A percentile compares a stretch with the other conserved stretches of the same genome.
Conservation (phyloP, 2,797 vertebrate genomes). For the Acridotheres tristis region DNA sequence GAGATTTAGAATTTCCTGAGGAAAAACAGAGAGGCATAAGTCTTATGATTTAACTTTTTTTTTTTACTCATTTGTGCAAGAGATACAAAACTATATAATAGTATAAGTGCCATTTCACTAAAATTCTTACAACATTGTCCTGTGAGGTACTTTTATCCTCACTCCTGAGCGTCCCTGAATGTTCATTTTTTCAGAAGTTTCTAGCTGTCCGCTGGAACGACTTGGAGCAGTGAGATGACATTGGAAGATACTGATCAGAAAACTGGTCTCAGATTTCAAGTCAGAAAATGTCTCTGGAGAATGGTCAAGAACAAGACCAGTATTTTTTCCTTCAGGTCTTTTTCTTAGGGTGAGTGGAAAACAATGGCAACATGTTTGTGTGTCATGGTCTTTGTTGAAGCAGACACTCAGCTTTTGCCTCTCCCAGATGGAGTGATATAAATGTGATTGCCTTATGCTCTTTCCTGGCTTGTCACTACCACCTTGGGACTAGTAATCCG, state of each 20-base stretch:
- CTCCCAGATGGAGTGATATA: not conserved
- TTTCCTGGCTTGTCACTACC: not conserved
- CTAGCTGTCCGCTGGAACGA: not conserved
- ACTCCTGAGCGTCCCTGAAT: not conserved
- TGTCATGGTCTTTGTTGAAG: not conserved
- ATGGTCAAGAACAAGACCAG: not conserved
- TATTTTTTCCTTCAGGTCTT: constrained; percentile 1
- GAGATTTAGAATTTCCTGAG: not conserved
- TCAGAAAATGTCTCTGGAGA: not conserved
- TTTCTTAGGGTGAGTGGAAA: not conserved
- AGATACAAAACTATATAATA: not conserved
- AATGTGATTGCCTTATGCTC: not conserved
- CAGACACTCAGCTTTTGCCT: not conserved
- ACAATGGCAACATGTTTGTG: not conserved
- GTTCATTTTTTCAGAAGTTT: not conserved
- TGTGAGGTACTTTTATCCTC: not conserved
- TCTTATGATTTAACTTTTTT: not conserved
- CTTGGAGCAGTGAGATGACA: not conserved
- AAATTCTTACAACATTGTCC: not conserved
- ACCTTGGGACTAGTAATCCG: not conserved
- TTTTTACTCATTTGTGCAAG: not conserved
- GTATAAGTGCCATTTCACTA: not conserved
- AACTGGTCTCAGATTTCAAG: not conserved
- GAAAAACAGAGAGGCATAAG: not conserved
- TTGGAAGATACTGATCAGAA: not conserved